phyloP scores from a whole-genome alignment of 2,888 invertebrate genomes.

The Drosophila picticornis region DNA sequence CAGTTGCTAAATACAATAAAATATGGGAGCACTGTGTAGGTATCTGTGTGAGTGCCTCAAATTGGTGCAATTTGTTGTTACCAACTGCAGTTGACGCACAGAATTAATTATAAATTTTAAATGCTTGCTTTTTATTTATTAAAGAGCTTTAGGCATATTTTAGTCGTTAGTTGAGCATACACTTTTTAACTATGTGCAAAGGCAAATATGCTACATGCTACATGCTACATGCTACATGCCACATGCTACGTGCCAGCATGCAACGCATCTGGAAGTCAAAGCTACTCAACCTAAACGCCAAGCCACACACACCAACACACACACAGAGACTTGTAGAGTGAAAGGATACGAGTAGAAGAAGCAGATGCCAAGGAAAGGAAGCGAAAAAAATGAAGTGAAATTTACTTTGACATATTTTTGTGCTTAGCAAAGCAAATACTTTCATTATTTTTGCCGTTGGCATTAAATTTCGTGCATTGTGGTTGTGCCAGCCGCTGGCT shows the following conservation, averaged over 20 bases:
- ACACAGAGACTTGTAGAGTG: slow-evolving; percentile 1
- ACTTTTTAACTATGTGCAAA: background rate
- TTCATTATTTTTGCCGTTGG: slow-evolving; percentile 82
- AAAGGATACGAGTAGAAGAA: slow-evolving; percentile 58
- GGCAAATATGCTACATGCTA: slow-evolving; percentile 31
- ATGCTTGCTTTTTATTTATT: slow-evolving; percentile 2
- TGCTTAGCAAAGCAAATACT: slow-evolving; percentile 83
- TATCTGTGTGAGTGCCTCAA: background rate
- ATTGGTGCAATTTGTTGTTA: background rate
- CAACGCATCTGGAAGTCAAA: slow-evolving; percentile 61
- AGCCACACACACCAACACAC: slow-evolving; percentile 19
- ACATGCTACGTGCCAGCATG: slow-evolving; percentile 67
- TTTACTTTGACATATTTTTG: slow-evolving; percentile 82
- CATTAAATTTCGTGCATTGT: slow-evolving; percentile 78
- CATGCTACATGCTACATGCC: slow-evolving; percentile 54
- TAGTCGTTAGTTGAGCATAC: slow-evolving; percentile 6
- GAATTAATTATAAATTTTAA: background rate
- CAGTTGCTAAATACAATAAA: background rate
- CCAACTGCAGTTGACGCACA: slow-evolving; percentile 2
- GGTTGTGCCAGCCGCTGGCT: slow-evolving; percentile 60
- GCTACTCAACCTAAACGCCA: slow-evolving; percentile 45
- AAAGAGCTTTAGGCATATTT: slow-evolving; percentile 3
- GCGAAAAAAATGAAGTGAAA: slow-evolving; percentile 75
- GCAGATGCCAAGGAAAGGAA: slow-evolving; percentile 14
- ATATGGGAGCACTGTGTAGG: background rate